Conservation (phyloP, 2,797 vertebrate species). For the Micromesistius poutassou region DNA sequence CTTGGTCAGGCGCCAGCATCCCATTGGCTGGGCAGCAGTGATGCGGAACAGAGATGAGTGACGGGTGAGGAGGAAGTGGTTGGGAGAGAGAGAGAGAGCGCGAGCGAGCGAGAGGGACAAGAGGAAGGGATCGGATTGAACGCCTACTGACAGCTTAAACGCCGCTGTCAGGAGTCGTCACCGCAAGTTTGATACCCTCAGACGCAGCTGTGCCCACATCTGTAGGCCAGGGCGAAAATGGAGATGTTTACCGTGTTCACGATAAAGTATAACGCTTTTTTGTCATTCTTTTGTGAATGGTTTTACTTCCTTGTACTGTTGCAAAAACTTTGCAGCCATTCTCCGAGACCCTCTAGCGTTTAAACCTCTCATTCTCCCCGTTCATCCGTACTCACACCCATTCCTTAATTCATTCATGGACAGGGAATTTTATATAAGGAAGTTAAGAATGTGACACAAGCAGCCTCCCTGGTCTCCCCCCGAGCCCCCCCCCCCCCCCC, state of each 20-base stretch:
- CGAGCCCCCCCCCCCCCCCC: background rate
- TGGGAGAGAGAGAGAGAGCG: conserved; percentile 30
- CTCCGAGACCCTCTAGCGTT: background rate
- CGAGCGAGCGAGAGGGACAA: conserved; percentile 21
- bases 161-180: conserved; percentile 51
- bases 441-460: conserved; percentile 1
- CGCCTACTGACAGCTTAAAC: conserved; percentile 67
- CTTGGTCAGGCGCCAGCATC: conserved; percentile 71
- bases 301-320: background rate
- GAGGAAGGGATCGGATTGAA: conserved; percentile 11
- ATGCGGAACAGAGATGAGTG: conserved; percentile 78
- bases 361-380: background rate
- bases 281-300: no score
- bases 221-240: background rate
- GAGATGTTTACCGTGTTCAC: background rate
- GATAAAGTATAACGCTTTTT: background rate
- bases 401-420: background rate
- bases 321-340: background rate
- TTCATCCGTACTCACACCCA: background rate
- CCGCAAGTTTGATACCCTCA: conserved; percentile 37
- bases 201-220: conserved; percentile 44
- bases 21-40: conserved; percentile 69
- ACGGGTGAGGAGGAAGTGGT: conserved; percentile 45
- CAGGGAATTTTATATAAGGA: background rate
- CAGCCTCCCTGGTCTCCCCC: background rate